phyloP scores from a whole-genome alignment of 2,113 vertebrate genomes.

The Rhabdomys dilectus region DNA sequence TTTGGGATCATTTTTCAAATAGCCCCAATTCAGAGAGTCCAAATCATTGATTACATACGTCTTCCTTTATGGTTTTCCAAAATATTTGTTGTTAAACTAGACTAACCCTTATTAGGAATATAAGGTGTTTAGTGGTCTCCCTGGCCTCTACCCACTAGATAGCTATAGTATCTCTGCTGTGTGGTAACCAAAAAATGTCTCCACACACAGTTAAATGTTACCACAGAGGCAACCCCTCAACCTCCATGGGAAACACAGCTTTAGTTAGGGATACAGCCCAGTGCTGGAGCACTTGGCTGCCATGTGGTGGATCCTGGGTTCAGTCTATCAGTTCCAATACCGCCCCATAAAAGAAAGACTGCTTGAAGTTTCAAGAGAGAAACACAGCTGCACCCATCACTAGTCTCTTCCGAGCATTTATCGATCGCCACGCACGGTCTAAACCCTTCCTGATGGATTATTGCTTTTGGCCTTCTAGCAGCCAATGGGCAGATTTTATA shows the following conservation, averaged over 20 bases:
- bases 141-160: not conserved
- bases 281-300: not conserved
- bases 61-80: not conserved
- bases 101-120: not conserved
- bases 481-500: not conserved
- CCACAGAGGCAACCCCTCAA: not conserved
- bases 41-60: not conserved
- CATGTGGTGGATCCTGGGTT: not conserved
- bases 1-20: not conserved
- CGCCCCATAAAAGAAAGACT: not conserved
- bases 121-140: not conserved
- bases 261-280: not conserved
- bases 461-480: not conserved
- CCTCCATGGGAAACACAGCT: not conserved
- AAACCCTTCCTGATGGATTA: conserved; percentile 22
- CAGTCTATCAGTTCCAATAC: not conserved
- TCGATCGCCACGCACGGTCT: not conserved
- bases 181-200: not conserved
- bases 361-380: not conserved
- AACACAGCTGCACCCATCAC: not conserved
- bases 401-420: not conserved
- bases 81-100: not conserved
- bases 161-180: not conserved
- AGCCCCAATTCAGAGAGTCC: not conserved
- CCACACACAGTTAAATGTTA: not conserved